phyloP scores from a whole-genome alignment of 1,140 invertebrate species.

The Pissodes strobi region DNA sequence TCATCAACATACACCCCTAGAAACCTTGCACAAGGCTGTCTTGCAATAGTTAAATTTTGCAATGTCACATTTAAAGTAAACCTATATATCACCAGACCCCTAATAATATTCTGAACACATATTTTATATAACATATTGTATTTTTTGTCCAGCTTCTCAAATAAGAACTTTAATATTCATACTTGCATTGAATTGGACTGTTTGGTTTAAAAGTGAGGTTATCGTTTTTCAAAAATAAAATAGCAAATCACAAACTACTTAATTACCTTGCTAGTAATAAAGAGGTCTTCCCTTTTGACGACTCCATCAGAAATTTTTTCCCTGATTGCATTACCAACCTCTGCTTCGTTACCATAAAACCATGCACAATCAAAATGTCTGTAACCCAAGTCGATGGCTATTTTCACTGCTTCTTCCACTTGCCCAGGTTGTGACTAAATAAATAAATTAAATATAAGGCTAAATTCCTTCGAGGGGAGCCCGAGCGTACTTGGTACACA shows the following conservation, averaged over 20 bases:
- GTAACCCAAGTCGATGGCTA: slow-evolving; percentile 83
- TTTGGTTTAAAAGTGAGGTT: background rate
- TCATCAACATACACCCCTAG: too few species aligned
- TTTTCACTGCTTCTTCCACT: slow-evolving; percentile 66
- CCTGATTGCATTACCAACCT: slow-evolving; percentile 76
- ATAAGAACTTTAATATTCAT: background rate
- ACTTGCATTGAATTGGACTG: background rate
- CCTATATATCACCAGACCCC: too few species aligned
- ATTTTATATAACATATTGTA: too few species aligned
- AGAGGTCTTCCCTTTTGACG: slow-evolving; percentile 83
- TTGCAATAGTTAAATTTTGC: too few species aligned
- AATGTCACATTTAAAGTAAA: too few species aligned
- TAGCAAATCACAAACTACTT: background rate
- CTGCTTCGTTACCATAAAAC: slow-evolving; percentile 81
- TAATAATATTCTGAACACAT: too few species aligned
- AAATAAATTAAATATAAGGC: slow-evolving; percentile 11
- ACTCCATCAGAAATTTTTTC: slow-evolving; percentile 74
- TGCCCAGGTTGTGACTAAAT: slow-evolving; percentile 69
- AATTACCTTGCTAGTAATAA: slow-evolving; percentile 76
- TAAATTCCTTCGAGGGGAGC: background rate
- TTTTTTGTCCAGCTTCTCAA: too few species aligned
- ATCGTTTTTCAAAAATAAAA: slow-evolving; percentile 10
- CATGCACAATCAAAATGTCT: slow-evolving; percentile 88
- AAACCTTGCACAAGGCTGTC: too few species aligned
- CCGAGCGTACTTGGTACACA: background rate